Percentiles rank a stretch among this genome's conserved stretches.
phyloP scores from a whole-genome alignment of 2,888 invertebrate species.

The Strigamia maritima region DNA sequence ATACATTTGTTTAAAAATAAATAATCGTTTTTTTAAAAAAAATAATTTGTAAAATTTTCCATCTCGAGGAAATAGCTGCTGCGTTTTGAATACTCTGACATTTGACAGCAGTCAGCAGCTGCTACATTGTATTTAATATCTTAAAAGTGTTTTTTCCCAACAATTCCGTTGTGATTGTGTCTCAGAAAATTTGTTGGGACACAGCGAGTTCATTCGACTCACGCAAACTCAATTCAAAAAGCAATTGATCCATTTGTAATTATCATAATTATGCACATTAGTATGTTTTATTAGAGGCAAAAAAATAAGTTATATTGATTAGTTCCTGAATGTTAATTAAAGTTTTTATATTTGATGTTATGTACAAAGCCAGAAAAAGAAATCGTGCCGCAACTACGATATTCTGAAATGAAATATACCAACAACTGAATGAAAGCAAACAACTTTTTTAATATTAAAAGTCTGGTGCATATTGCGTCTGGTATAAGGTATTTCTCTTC shows the following conservation, averaged over 20 bases:
- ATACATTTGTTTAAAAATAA: too few relatives aligned
- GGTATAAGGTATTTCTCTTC: constrained; percentile 5
- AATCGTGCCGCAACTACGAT: not conserved
- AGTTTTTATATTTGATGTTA: not conserved
- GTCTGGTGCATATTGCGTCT: constrained; percentile 17
- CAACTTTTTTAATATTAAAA: constrained; percentile 1
- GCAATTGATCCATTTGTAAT: constrained; percentile 25
- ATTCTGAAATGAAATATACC: not conserved
- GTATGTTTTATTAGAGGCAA: not conserved
- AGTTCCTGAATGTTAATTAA: not conserved
- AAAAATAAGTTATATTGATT: not conserved
- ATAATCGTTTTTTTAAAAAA: not conserved
- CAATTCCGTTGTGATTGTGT: not conserved
- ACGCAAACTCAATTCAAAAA: constrained; percentile 21
- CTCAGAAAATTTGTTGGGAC: constrained; percentile 14
- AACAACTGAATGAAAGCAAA: not conserved
- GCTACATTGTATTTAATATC: not conserved
- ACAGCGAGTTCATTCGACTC: not conserved
- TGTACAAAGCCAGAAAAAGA: not conserved
- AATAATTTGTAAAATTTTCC: not conserved
- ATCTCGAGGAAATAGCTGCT: not conserved
- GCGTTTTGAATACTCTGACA: not conserved
- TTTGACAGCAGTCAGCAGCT: not conserved
- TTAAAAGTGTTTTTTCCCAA: not conserved
- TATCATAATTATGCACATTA: constrained; percentile 21